A percentile compares a stretch with the other conserved stretches of the same genome.
Evolutionary conservation across 2,888 invertebrate genomes (phyloP).

Genomic region (Lampropteryx suffumata): DNA sequence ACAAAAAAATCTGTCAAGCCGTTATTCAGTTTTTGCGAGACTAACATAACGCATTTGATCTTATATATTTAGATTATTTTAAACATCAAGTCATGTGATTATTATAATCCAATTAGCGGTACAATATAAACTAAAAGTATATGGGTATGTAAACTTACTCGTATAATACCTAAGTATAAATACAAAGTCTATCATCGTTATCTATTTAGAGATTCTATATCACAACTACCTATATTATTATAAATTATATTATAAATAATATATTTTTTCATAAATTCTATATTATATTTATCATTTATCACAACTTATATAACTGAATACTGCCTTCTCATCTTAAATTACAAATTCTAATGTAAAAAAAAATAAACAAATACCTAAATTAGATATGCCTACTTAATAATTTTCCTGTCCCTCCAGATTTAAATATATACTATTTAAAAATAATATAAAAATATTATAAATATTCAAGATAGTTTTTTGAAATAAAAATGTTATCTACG

Average conservation of each 20-base stretch:
- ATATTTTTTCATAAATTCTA: slow-evolving; percentile 17
- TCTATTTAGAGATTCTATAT: slow-evolving; percentile 14
- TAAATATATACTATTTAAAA: not conserved
- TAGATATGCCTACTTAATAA: not conserved
- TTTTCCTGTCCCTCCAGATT: slow-evolving; percentile 1
- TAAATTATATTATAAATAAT: slow-evolving; percentile 14
- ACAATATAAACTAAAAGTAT: too few species aligned
- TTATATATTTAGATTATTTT: too few species aligned
- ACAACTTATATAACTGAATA: not conserved
- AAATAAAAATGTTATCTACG: not conserved
- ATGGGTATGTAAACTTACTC: too few species aligned
- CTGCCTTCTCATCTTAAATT: not conserved
- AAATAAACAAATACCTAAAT: not conserved
- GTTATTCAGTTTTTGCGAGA: too few species aligned
- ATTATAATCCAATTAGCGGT: too few species aligned
- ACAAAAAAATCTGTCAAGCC: too few species aligned
- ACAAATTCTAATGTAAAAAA: not conserved
- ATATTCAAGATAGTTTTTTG: too few species aligned
- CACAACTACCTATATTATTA: too few species aligned
- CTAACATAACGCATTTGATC: too few species aligned
- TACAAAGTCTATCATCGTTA: slow-evolving; percentile 17
- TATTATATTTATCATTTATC: not conserved
- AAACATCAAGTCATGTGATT: too few species aligned
- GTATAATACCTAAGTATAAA: not conserved
- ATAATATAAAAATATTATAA: too few species aligned